phyloP scores from a whole-genome alignment of 2,888 invertebrate genomes.

The Dermolepida albohirtum region DNA sequence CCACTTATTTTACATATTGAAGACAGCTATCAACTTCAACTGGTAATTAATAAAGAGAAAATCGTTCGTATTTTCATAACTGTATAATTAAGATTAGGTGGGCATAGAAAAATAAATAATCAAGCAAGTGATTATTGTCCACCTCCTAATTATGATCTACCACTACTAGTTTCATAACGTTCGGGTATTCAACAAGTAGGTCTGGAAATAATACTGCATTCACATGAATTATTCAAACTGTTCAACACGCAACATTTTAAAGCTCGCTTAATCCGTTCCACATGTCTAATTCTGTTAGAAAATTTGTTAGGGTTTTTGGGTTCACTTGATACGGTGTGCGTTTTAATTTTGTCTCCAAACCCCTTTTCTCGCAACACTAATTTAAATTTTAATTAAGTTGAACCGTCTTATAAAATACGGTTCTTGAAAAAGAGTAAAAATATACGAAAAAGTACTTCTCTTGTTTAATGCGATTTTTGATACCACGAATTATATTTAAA shows the following conservation, averaged over 20 bases:
- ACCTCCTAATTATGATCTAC: slow-evolving; percentile 29
- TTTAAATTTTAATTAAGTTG: no score
- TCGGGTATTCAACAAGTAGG: slow-evolving; percentile 24
- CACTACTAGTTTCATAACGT: slow-evolving; percentile 12
- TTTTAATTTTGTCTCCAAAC: no score
- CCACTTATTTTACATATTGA: neutral
- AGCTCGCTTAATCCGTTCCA: slow-evolving; percentile 9
- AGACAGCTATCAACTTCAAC: neutral
- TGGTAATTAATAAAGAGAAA: neutral
- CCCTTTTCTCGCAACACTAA: no score
- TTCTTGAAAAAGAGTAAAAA: no score
- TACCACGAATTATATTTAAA: no score
- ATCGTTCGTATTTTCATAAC: neutral
- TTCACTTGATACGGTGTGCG: no score
- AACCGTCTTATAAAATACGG: no score
- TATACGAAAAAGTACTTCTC: no score
- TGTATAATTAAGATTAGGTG: slow-evolving; percentile 17
- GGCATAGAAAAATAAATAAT: slow-evolving; percentile 23
- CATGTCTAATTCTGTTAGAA: slow-evolving; percentile 14
- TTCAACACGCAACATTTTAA: slow-evolving; percentile 28
- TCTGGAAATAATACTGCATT: slow-evolving; percentile 13
- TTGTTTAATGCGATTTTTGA: no score
- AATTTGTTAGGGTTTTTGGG: slow-evolving; percentile 4
- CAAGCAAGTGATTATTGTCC: slow-evolving; percentile 20
- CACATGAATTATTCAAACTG: slow-evolving; percentile 26